These are phyloP conservation scores for Mesodorylaimus sp. DNA, from an alignment of 2,888 invertebrate genomes.

Conservation along the genomic window DNA sequence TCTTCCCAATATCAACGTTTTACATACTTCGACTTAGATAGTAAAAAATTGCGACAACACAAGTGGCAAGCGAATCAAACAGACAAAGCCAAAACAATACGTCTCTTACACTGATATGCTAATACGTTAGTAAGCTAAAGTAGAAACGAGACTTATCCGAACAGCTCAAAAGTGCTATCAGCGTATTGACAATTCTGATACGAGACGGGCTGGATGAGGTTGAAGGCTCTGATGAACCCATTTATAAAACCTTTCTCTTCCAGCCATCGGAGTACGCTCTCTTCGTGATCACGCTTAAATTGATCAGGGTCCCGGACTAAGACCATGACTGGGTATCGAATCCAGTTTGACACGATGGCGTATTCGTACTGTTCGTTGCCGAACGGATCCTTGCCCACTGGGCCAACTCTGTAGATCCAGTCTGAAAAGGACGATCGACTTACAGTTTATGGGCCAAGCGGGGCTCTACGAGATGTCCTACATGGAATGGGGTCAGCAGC, in stretches of 20 bases:
- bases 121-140: no score
- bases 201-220: slow-evolving; percentile 26
- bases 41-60: no score
- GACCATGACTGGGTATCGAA: slow-evolving; percentile 30
- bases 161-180: slow-evolving; percentile 28
- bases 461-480: no score
- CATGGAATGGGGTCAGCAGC: slow-evolving; percentile 27
- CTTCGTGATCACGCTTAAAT: slow-evolving; percentile 27
- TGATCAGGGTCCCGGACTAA: slow-evolving; percentile 29
- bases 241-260: slow-evolving; percentile 29
- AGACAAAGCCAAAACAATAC: no score
- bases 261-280: slow-evolving; percentile 21
- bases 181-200: slow-evolving; percentile 29
- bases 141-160: no score
- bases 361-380: slow-evolving; percentile 31
- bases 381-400: slow-evolving; percentile 29
- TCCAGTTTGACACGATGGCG: slow-evolving; percentile 30
- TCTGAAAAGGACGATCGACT: slow-evolving; percentile 18
- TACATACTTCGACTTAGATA: no score
- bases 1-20: no score
- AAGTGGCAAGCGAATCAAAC: no score
- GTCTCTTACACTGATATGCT: no score
- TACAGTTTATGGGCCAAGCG: no score
- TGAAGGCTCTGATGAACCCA: slow-evolving; percentile 30
- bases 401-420: slow-evolving; percentile 31